These are phyloP conservation scores for Mobula birostris DNA, from an alignment of 2,113 vertebrate species.

Conservation along the genomic window DNA sequence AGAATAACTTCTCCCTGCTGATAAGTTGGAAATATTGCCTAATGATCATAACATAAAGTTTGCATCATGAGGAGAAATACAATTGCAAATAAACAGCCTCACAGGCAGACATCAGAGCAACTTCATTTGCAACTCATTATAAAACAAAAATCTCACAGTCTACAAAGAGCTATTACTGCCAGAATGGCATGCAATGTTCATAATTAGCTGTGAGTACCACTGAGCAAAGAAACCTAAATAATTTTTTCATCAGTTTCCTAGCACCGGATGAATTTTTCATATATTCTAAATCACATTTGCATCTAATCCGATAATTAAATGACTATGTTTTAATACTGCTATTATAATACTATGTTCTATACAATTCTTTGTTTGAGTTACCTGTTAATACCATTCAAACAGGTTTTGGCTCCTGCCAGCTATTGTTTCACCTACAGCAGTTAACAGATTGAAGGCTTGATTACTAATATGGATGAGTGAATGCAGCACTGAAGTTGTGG, in stretches of 20 bases:
- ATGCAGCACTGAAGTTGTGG: background rate
- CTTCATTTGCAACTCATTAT: background rate
- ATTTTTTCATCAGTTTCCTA: background rate
- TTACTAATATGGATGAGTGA: background rate
- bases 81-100: background rate
- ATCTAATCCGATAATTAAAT: background rate
- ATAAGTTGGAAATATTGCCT: background rate
- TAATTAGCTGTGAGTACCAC: background rate
- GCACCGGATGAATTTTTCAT: background rate
- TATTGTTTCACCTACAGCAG: background rate
- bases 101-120: background rate
- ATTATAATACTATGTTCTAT: background rate
- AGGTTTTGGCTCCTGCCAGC: background rate
- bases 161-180: background rate
- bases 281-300: background rate
- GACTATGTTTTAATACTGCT: background rate
- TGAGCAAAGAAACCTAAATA: background rate
- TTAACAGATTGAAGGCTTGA: conserved; percentile 4
- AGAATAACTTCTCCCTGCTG: background rate
- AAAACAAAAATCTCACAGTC: background rate
- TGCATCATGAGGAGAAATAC: background rate
- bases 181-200: background rate
- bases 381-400: background rate
- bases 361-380: background rate
- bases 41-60: background rate